Percentiles rank a stretch among this genome's conserved stretches.
Conservation (phyloP, 2,888 invertebrate genomes). For the Aphelenchoides bicaudatus region DNA sequence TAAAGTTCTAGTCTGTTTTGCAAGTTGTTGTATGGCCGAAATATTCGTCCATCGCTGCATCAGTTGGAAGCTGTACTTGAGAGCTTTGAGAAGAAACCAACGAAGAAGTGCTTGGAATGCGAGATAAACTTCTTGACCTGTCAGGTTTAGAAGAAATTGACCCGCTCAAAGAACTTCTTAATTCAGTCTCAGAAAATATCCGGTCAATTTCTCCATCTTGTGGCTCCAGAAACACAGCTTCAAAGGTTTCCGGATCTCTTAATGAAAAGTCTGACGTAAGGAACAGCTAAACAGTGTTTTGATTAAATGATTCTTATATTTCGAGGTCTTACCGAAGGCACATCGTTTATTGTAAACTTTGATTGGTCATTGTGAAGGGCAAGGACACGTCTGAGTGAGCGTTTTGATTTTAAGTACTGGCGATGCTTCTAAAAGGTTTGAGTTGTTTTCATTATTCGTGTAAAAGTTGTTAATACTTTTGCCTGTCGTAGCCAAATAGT, state of each 20-base stretch:
- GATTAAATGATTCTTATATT: not conserved
- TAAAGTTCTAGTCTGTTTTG: constrained; percentile 49
- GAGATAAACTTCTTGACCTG: constrained; percentile 1
- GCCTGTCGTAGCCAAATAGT: constrained; percentile 68
- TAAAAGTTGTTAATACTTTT: constrained; percentile 32
- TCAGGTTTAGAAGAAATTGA: constrained; percentile 14
- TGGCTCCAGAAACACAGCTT: constrained; percentile 52
- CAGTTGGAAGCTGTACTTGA: constrained; percentile 32
- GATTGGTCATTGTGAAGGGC: constrained; percentile 32
- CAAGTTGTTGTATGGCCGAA: constrained; percentile 34
- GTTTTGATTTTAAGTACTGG: constrained; percentile 49
- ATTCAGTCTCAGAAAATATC: constrained; percentile 30
- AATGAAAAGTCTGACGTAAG: constrained; percentile 47
- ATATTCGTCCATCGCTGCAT: constrained; percentile 35
- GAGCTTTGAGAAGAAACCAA: constrained; percentile 36
- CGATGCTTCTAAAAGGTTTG: constrained; percentile 44
- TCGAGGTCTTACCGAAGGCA: constrained; percentile 2
- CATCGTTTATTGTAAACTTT: constrained; percentile 13
- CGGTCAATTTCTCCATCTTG: constrained; percentile 40
- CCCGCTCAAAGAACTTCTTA: constrained; percentile 13
- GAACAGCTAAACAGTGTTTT: constrained; percentile 45
- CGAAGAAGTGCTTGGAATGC: constrained; percentile 23
- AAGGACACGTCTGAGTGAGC: constrained; percentile 35
- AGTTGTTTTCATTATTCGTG: not conserved
- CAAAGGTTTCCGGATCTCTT: constrained; percentile 43